Evolutionary conservation across 2,113 vertebrate genomes (phyloP).

Genomic region (Emydura subglobosa): DNA sequence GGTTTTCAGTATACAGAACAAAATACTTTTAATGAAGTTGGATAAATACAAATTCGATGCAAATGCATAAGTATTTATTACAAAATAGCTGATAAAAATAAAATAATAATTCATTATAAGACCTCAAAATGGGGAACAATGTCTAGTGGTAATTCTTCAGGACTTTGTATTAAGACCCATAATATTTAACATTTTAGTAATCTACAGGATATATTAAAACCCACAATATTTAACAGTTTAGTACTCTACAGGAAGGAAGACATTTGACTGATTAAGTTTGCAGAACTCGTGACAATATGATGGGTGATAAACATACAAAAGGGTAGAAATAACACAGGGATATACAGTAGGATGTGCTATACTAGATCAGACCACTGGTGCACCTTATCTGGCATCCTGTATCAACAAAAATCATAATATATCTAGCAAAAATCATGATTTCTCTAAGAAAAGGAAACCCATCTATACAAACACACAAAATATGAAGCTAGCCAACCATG

Average conservation of each 20-base stretch:
- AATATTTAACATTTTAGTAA: background rate
- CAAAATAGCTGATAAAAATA: background rate
- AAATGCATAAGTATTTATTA: background rate
- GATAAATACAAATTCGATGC: background rate
- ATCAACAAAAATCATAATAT: background rate
- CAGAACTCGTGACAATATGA: background rate
- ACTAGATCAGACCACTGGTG: background rate
- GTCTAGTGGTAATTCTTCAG: background rate
- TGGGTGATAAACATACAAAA: background rate
- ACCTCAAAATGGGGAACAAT: background rate
- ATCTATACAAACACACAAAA: too few relatives aligned
- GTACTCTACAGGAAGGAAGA: background rate
- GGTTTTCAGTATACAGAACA: background rate
- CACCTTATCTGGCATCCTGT: background rate
- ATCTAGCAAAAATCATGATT: too few relatives aligned
- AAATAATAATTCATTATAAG: background rate
- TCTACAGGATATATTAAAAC: background rate
- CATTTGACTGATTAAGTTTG: background rate
- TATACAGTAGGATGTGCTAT: background rate
- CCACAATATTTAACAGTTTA: background rate
- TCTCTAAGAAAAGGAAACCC: too few relatives aligned
- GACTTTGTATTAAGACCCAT: background rate
- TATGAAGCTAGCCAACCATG: too few relatives aligned
- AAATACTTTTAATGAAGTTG: background rate
- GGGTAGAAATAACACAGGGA: background rate